Evolutionary conservation across 2,113 vertebrate genomes (phyloP).

Genomic region (Lampris megalopsis): DNA sequence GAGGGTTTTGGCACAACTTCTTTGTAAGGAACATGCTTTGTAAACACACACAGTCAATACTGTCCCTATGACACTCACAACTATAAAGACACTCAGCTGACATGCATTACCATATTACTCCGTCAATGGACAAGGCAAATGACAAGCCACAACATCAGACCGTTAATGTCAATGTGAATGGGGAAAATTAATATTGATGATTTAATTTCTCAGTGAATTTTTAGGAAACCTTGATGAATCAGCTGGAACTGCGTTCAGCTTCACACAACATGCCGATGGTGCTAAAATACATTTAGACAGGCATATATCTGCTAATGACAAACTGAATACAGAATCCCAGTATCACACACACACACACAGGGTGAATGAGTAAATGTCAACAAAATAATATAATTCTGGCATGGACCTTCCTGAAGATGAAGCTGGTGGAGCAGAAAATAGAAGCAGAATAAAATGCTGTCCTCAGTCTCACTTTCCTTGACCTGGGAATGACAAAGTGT

Average conservation of each 20-base stretch:
- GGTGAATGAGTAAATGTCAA: conserved; percentile 32
- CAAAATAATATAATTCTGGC: conserved; percentile 28
- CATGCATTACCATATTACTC: conserved; percentile 60
- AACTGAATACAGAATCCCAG: neutral
- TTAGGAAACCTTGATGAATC: conserved; percentile 45
- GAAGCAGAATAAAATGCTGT: conserved; percentile 31
- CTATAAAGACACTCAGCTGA: conserved; percentile 46
- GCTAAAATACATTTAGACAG: conserved; percentile 12
- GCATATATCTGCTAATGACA: neutral
- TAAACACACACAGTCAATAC: too few relatives aligned
- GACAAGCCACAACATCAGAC: conserved; percentile 24
- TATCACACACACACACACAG: conserved; percentile 24
- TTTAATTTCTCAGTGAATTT: conserved; percentile 1
- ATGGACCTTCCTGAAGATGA: conserved; percentile 28
- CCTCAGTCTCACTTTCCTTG: conserved; percentile 6
- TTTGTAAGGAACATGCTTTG: too few relatives aligned
- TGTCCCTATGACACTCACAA: conserved; percentile 1
- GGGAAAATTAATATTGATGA: conserved; percentile 8
- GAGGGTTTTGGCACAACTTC: too few relatives aligned
- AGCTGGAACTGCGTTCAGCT: conserved; percentile 45
- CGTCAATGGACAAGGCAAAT: conserved; percentile 57
- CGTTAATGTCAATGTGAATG: conserved; percentile 20
- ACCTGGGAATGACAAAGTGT: conserved; percentile 20
- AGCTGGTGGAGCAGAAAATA: conserved; percentile 23
- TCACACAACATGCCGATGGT: neutral